Percentiles rank a stretch among this genome's conserved stretches.
Conservation (phyloP, 2,113 vertebrate species). For the Toxostoma redivivum region DNA sequence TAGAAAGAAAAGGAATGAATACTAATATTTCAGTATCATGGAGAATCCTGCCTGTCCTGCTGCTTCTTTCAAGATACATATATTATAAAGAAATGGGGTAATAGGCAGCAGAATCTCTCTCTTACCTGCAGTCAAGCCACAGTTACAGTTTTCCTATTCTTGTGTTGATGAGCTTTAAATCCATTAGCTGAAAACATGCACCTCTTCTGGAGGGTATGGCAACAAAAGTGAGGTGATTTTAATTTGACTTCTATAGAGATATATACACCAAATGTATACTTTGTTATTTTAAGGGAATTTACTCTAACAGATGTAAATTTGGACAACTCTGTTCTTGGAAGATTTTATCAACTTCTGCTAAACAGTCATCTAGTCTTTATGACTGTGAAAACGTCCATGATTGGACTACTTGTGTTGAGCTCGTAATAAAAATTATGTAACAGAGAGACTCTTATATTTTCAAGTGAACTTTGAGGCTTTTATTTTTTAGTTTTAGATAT, state of each 20-base stretch:
- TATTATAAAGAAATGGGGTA: not conserved
- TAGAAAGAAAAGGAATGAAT: not conserved
- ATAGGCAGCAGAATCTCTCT: not conserved
- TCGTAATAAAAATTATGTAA: not conserved
- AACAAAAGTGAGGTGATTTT: not conserved
- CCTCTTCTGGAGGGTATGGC: not conserved
- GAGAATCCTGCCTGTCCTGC: not conserved
- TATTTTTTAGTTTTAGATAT: not conserved
- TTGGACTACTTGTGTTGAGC: not conserved
- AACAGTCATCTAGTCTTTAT: not conserved
- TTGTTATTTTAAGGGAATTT: not conserved
- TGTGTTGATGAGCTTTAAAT: not conserved
- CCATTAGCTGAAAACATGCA: not conserved
- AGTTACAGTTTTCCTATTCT: not conserved
- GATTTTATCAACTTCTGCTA: not conserved
- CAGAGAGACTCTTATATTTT: not conserved
- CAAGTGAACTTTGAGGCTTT: not conserved
- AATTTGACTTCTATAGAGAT: not conserved
- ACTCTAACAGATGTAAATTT: not conserved
- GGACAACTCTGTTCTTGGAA: not conserved
- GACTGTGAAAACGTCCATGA: not conserved
- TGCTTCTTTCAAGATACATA: not conserved
- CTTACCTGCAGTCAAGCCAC: not conserved
- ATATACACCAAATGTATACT: not conserved
- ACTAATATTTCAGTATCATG: not conserved